These are phyloP conservation scores for Smutsia temminckii DNA, from an alignment of 2,797 vertebrate genomes.

Conservation along the genomic window DNA sequence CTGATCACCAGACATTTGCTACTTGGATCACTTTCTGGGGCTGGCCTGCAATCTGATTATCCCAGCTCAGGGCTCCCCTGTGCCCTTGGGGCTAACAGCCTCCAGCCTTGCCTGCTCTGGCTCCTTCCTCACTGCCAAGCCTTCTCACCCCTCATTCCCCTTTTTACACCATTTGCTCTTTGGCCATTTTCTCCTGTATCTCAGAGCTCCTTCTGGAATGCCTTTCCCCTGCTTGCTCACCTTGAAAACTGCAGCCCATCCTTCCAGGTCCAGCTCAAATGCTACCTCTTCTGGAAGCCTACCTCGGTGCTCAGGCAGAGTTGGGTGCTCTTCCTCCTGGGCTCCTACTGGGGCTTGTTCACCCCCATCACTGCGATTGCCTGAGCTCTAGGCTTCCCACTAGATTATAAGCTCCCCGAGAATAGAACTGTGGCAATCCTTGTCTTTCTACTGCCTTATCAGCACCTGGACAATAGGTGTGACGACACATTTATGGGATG, in stretches of 20 bases:
- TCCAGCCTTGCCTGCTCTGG: neutral
- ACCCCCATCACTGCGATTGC: neutral
- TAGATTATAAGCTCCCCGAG: neutral
- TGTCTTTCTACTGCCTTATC: neutral
- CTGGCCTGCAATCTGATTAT: no score
- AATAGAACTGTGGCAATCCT: neutral
- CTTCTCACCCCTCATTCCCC: neutral
- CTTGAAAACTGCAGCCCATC: neutral
- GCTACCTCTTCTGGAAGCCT: slow-evolving; percentile 25
- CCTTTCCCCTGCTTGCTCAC: neutral
- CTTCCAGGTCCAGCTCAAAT: slow-evolving; percentile 38
- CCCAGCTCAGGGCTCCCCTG: no score
- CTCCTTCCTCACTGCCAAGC: neutral
- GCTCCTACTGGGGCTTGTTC: neutral
- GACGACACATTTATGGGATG: no score
- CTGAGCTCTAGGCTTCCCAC: neutral
- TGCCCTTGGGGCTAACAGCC: neutral
- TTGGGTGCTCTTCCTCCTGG: neutral
- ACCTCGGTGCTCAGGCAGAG: neutral
- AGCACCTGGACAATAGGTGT: neutral
- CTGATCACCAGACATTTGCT: neutral
- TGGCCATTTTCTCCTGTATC: neutral
- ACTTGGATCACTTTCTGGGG: no score
- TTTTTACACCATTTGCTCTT: neutral
- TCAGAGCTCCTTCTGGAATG: neutral